Base-by-base conservation (phyloP, 2,797 vertebrate species). In the Semaprochilodus insignis region DNA sequence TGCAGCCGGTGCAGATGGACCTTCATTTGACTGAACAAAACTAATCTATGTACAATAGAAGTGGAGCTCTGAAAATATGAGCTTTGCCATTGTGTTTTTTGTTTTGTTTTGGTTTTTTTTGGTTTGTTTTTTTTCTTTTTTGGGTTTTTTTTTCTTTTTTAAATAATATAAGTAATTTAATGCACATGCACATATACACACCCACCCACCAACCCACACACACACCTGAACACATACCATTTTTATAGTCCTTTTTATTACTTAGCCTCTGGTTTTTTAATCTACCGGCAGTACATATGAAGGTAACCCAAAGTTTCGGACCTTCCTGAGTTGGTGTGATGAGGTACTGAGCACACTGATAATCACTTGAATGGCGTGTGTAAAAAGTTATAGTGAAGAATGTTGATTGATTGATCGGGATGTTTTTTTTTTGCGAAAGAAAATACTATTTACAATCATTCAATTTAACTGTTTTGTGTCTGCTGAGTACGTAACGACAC, bases 331-430 rank as follows among this genome's bases (percentile, higher is more conserved):
- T 91, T 92, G 91, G 91, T 93, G 92, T 92, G 93, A 91, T 92
- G 92, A 93, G 94, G 94, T 95, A 95, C 94, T 91, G 91, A 93
- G 90, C 90, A 71, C 91, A 88, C 88, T 91, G 89, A 88, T 83
- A 91, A 92, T 95, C 92, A 94, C 94, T 94, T 94, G 92, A 94
- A 93, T 86, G 81, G 87, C 88, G 85, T 89, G 89, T 86, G 88
- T 10, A 10, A 85, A 78, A 85, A n/a, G 54, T 77, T 87, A 82
- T 31, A 73, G 87, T 84, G 85, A 88, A 77, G 85, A 85, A 91
- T 88, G 88, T 85, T 85, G 87, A 87, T 87, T 90, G 88, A 62
- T 10, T 44, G 40, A 44, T 81, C 59, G 40, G 59, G 88, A 86
- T 85, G 87, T 90, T 91, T 90, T 83, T 92, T 86, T 7, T 59